Evolutionary conservation across 2,113 vertebrate genomes (phyloP).

Genomic region (Pipra filicauda): DNA sequence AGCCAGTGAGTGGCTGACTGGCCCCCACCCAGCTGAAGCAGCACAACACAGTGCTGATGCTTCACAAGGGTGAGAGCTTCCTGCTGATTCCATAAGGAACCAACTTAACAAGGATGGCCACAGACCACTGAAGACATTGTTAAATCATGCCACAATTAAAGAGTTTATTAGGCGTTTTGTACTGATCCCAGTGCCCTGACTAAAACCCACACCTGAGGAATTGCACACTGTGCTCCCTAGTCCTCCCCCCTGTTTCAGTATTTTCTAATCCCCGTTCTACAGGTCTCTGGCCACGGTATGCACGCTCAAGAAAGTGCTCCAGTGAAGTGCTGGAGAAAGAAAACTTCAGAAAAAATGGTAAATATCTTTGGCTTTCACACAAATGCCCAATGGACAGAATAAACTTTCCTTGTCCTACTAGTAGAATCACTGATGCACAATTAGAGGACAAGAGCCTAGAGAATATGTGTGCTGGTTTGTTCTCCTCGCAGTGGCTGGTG

Average conservation of each 20-base stretch:
- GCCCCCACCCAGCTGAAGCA: neutral
- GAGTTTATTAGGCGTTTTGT: neutral
- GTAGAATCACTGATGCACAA: neutral
- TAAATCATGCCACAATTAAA: neutral
- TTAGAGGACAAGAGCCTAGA: neutral
- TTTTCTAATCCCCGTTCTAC: neutral
- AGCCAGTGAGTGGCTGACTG: neutral
- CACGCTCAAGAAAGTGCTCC: neutral
- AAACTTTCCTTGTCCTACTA: neutral
- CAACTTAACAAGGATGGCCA: neutral
- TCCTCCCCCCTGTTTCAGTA: neutral
- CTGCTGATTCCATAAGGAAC: neutral
- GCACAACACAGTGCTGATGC: neutral
- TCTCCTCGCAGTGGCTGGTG: neutral
- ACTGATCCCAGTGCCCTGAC: neutral
- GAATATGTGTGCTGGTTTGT: neutral
- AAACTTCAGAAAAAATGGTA: neutral
- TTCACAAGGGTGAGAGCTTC: neutral
- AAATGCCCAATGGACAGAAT: neutral
- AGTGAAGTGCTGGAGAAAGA: neutral
- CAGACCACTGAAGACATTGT: neutral
- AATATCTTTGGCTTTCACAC: neutral
- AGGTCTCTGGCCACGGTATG: neutral
- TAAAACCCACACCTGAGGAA: neutral
- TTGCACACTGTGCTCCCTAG: neutral